Conservation (phyloP, 2,113 vertebrate genomes). For the Microcebus ravelobensis region DNA sequence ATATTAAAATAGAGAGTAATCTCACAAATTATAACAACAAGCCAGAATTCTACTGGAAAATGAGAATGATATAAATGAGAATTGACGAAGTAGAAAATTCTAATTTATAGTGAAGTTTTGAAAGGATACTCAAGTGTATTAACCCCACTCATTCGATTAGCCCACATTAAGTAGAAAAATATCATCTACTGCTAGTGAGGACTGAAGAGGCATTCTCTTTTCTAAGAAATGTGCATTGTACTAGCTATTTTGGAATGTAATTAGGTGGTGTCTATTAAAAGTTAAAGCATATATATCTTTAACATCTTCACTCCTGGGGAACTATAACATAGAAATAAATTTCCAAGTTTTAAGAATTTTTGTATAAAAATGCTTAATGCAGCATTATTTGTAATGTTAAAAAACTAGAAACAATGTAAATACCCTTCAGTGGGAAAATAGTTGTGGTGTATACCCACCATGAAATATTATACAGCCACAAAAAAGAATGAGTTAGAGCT, state of each 20-base stretch:
- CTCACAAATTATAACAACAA: background rate
- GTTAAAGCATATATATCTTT: background rate
- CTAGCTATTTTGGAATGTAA: background rate
- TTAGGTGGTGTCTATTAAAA: background rate
- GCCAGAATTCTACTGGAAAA: background rate
- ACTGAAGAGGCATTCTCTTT: background rate
- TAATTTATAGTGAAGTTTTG: background rate
- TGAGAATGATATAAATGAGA: background rate
- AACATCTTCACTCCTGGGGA: background rate
- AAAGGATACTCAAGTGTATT: background rate
- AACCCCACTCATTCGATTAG: background rate
- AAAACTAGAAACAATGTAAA: background rate
- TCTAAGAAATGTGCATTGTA: background rate
- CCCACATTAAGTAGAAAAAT: background rate
- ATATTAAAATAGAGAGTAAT: background rate
- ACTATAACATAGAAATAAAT: background rate
- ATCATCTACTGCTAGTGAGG: background rate
- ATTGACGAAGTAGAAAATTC: background rate
- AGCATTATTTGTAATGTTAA: background rate
- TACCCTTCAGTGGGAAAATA: background rate
- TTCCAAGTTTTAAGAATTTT: background rate
- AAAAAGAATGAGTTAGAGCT: background rate
- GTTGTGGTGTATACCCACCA: background rate
- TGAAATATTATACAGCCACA: background rate
- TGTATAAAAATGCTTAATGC: background rate